Conservation (phyloP, 2,797 vertebrate genomes). For the Silurus aristotelis region DNA sequence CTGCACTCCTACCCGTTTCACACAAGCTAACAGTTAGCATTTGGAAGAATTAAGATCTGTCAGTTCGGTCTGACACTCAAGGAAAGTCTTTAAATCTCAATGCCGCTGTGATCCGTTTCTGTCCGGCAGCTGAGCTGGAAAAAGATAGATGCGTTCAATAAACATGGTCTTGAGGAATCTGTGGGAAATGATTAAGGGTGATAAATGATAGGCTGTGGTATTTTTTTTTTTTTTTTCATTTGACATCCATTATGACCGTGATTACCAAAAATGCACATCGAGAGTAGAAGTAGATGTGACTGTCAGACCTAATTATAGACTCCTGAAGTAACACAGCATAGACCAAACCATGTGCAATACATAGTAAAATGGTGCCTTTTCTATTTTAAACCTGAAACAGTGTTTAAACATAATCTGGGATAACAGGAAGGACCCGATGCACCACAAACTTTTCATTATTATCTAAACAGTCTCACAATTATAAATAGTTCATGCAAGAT, state of each 20-base stretch:
- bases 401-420: neutral
- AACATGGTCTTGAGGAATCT: conserved; percentile 76
- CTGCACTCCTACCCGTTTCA: conserved; percentile 5
- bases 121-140: conserved; percentile 63
- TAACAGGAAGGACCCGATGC: neutral
- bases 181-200: conserved; percentile 79
- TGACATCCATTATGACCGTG: conserved; percentile 68
- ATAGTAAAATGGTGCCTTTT: neutral
- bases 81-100: conserved; percentile 72
- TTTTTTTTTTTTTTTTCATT: conserved; percentile 61
- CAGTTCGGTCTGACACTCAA: conserved; percentile 61
- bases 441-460: neutral
- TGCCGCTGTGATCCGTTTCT: conserved; percentile 66
- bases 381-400: neutral
- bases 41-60: conserved; percentile 69
- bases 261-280: conserved; percentile 43
- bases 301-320: conserved; percentile 44
- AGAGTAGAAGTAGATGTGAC: conserved; percentile 8
- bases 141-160: conserved; percentile 78
- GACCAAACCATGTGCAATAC: conserved; percentile 1
- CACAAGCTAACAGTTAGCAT: conserved; percentile 59
- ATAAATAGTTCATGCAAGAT: neutral
- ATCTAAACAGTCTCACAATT: neutral
- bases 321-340: conserved; percentile 20
- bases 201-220: conserved; percentile 67